Evolutionary conservation across 2,797 vertebrate genomes (phyloP).

Genomic region (Lutjanus campechanus): DNA sequence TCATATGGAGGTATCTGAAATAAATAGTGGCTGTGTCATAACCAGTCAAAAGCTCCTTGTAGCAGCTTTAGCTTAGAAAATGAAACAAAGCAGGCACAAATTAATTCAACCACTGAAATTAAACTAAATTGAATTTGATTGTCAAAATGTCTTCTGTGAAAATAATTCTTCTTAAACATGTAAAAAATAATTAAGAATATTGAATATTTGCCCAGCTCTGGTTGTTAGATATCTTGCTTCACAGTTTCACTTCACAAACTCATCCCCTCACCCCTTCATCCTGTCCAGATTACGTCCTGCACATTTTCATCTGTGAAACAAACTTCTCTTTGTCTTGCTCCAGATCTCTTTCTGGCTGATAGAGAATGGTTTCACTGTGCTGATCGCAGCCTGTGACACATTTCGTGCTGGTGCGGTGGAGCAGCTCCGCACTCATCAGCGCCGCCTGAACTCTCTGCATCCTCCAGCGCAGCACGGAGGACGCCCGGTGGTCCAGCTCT

Average conservation of each 20-base stretch:
- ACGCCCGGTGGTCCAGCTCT: conserved; percentile 92
- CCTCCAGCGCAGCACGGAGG: conserved; percentile 91
- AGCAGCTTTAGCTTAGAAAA: background rate
- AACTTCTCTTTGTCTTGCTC: background rate
- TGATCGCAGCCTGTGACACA: conserved; percentile 97
- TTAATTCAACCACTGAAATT: background rate
- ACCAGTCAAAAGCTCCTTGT: background rate
- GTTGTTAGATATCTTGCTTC: background rate
- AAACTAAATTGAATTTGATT: background rate
- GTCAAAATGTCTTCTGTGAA: background rate
- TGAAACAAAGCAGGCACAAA: background rate
- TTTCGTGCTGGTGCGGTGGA: conserved; percentile 97
- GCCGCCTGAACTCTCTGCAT: conserved; percentile 93
- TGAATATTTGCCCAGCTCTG: background rate
- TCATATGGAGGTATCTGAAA: no score
- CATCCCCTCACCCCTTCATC: background rate
- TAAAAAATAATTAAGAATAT: background rate
- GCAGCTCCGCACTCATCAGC: conserved; percentile 96
- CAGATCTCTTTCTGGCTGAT: conserved; percentile 99
- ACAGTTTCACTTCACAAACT: background rate
- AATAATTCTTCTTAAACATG: background rate
- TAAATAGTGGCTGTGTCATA: no score
- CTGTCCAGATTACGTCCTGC: background rate
- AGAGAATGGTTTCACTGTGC: conserved; percentile 96
- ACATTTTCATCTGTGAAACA: background rate